Conservation (phyloP, 2,797 vertebrate species). For the Phoeniculus purpureus region DNA sequence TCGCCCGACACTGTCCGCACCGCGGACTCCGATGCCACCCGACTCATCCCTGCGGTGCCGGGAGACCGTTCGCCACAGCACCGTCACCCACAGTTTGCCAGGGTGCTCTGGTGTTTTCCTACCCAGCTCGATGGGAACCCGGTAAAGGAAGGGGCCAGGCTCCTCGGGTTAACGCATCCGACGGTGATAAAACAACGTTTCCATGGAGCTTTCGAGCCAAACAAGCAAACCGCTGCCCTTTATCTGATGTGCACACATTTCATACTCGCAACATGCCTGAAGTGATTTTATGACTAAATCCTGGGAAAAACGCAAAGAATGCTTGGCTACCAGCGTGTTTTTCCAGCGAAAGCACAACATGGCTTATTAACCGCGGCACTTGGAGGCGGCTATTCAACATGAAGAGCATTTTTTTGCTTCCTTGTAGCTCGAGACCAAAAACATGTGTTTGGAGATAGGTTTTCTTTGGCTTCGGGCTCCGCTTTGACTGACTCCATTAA, state of each 20-base stretch:
- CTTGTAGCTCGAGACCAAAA: conserved; percentile 67
- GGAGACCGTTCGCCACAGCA: rapidly evolving
- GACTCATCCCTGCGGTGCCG: not conserved
- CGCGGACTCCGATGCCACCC: not conserved
- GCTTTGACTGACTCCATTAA: conserved; percentile 39
- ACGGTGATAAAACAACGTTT: conserved; percentile 59
- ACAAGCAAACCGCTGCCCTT: conserved; percentile 67
- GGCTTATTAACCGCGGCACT: conserved; percentile 72
- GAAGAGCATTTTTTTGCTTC: conserved; percentile 68
- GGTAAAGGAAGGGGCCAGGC: conserved; percentile 22
- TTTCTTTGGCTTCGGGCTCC: conserved; percentile 72
- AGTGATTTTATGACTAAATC: conserved; percentile 79
- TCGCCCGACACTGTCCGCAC: no score
- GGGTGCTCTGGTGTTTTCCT: not conserved
- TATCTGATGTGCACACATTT: conserved; percentile 76
- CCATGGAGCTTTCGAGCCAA: conserved; percentile 53
- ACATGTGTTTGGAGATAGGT: conserved; percentile 60
- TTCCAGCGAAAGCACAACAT: conserved; percentile 80
- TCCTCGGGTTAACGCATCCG: conserved; percentile 47
- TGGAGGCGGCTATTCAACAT: conserved; percentile 65
- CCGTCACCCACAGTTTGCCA: not conserved
- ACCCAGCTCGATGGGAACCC: not conserved
- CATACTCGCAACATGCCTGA: conserved; percentile 72
- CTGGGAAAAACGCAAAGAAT: conserved; percentile 83
- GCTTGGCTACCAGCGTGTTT: conserved; percentile 73